Conservation (phyloP, 2,888 invertebrate genomes). For the Cetonia aurata region DNA sequence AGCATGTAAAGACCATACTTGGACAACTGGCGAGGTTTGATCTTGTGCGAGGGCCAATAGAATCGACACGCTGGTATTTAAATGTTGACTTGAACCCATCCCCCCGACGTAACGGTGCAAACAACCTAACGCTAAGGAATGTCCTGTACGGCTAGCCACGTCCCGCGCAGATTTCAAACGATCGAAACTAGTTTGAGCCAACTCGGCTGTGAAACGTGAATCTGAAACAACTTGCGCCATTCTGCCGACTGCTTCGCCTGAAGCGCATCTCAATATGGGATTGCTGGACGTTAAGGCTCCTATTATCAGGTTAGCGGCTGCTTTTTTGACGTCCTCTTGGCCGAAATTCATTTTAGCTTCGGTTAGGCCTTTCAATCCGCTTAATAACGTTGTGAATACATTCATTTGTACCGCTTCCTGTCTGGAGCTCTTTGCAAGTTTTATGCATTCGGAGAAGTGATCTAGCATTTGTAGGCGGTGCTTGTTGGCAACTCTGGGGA, state of each 20-base stretch:
- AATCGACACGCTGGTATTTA: constrained; percentile 95
- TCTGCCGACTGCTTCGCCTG: constrained; percentile 94
- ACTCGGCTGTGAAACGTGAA: constrained; percentile 87
- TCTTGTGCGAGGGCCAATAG: constrained; percentile 95
- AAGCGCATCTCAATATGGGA: constrained; percentile 89
- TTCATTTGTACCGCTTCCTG: constrained; percentile 98
- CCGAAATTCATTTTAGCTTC: constrained; percentile 89
- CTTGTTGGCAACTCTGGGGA: constrained; percentile 94
- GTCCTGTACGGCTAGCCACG: constrained; percentile 87
- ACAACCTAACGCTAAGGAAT: constrained; percentile 94
- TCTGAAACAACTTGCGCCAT: constrained; percentile 92
- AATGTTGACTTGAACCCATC: constrained; percentile 94
- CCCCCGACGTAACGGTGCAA: constrained; percentile 96
- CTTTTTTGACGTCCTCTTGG: constrained; percentile 90
- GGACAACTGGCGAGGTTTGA: constrained; percentile 92
- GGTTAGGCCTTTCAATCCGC: constrained; percentile 88
- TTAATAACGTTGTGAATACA: constrained; percentile 92
- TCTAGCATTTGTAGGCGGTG: constrained; percentile 98
- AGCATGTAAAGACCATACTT: constrained; percentile 98
- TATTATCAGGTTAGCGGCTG: constrained; percentile 84
- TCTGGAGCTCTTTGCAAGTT: constrained; percentile 90
- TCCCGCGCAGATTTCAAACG: constrained; percentile 88
- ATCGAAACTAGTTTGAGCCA: constrained; percentile 92
- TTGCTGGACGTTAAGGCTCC: constrained; percentile 81
- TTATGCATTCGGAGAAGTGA: constrained; percentile 95